Percentiles rank a stretch among this genome's conserved stretches.
Evolutionary conservation across 2,797 vertebrate genomes (phyloP).

Genomic region (Hapalemur alaotrensis): DNA sequence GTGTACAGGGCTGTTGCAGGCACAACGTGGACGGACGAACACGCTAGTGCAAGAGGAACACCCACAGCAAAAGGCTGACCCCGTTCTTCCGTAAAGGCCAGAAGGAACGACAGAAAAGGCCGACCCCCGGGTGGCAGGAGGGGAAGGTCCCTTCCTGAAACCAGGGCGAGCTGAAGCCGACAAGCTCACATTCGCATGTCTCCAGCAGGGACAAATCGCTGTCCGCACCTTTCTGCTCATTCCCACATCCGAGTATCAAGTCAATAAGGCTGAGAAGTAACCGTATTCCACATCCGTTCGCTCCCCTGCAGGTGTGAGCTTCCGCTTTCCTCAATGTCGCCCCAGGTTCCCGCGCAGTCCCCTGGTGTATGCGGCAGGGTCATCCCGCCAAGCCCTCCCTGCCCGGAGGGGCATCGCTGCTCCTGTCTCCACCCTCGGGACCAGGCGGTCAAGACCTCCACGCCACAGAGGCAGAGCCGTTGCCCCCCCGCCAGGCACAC

Average conservation of each 20-base stretch:
- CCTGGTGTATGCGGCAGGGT: accelerated
- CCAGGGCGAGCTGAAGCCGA: no score
- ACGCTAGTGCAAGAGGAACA: neutral
- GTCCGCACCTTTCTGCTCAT: neutral
- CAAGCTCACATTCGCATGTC: accelerated
- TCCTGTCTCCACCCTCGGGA: neutral
- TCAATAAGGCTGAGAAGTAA: neutral
- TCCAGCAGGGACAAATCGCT: neutral
- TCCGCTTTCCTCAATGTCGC: neutral
- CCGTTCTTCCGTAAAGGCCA: no score
- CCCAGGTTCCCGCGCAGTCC: neutral
- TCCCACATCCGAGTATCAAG: neutral
- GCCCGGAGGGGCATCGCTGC: accelerated
- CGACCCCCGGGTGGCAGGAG: neutral
- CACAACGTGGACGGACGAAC: no score
- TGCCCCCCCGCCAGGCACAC: accelerated
- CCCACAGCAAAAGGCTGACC: neutral
- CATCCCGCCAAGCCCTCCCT: neutral
- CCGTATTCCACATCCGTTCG: accelerated
- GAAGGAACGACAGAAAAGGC: neutral
- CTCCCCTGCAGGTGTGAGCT: neutral
- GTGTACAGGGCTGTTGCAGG: neutral
- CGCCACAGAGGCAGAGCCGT: neutral
- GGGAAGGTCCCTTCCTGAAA: neutral
- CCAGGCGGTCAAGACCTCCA: neutral